Conservation (phyloP, 92 coral and sea anemone genomes). For the Siderastrea radians region DNA sequence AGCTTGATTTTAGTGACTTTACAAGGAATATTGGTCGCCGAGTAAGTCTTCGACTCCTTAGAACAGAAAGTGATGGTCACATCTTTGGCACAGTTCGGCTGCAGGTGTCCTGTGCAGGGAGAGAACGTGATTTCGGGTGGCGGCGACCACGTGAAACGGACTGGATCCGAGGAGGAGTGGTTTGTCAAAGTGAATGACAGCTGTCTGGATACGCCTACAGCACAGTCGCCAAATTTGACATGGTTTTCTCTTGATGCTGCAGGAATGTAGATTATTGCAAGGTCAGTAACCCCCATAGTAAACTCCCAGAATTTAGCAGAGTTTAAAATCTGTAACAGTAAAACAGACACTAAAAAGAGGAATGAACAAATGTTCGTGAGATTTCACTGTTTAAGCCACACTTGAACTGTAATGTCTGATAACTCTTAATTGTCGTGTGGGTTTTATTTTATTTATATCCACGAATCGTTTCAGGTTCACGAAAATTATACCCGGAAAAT, state of each 20-base stretch:
- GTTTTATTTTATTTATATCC: too few relatives aligned
- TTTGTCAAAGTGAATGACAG: conserved; percentile 96
- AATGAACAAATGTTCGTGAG: too few relatives aligned
- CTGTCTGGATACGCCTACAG: conserved; percentile 89
- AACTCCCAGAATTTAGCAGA: too few relatives aligned
- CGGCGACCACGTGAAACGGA: conserved; percentile 96
- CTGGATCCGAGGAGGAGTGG: conserved; percentile 86
- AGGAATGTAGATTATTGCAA: background rate
- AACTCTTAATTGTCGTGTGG: too few relatives aligned
- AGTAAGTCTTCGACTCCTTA: conserved; percentile 79
- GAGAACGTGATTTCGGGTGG: conserved; percentile 89
- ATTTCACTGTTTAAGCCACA: too few relatives aligned
- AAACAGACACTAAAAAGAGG: too few relatives aligned
- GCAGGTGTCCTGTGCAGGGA: conserved; percentile 94
- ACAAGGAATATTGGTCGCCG: conserved; percentile 80
- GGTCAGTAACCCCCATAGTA: background rate
- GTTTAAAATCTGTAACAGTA: too few relatives aligned
- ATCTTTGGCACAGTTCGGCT: conserved; percentile 96
- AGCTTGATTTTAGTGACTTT: conserved; percentile 94
- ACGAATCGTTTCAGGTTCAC: too few relatives aligned
- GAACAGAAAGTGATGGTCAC: conserved; percentile 83
- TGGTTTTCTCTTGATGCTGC: conserved; percentile 90
- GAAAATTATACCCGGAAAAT: too few relatives aligned
- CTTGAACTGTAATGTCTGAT: too few relatives aligned
- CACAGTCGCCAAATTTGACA: conserved; percentile 92